phyloP scores from a whole-genome alignment of 1,140 invertebrate species.

The Mya arenaria region DNA sequence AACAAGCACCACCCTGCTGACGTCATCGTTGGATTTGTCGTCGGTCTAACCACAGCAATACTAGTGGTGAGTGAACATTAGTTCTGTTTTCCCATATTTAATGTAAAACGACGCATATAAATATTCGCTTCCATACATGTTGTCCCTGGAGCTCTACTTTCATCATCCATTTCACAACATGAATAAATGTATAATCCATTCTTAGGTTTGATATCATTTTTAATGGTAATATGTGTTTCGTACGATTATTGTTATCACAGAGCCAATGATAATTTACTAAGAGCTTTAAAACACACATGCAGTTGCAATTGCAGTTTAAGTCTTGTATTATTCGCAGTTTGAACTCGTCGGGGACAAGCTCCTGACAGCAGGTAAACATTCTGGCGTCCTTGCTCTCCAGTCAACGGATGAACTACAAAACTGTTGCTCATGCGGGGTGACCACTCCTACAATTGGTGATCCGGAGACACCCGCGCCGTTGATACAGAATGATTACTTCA shows the following conservation, averaged over 20 bases:
- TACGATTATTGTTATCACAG: no score
- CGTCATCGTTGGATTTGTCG: constrained; percentile 85
- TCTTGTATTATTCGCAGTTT: not conserved
- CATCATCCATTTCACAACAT: not conserved
- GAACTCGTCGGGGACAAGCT: not conserved
- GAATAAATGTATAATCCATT: not conserved
- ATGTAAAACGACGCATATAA: no score
- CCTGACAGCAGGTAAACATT: not conserved
- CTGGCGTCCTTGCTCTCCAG: not conserved
- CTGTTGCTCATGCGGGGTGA: not conserved
- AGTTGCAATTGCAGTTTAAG: no score
- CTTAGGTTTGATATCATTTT: no score
- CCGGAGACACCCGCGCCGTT: constrained; percentile 20
- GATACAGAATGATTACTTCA: constrained; percentile 7
- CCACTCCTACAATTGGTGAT: not conserved
- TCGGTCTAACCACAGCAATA: constrained; percentile 84
- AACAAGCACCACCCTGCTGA: constrained; percentile 98
- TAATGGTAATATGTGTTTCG: no score
- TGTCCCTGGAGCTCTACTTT: no score
- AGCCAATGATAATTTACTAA: no score
- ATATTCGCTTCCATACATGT: no score
- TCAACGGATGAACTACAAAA: not conserved
- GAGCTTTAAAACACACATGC: no score
- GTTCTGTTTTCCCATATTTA: no score
- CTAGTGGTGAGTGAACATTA: constrained; percentile 71